Evolutionary conservation across 2,113 vertebrate genomes (phyloP), one percentile per base, ranked within the genome.

Genomic region (Morone chrysops): DNA sequence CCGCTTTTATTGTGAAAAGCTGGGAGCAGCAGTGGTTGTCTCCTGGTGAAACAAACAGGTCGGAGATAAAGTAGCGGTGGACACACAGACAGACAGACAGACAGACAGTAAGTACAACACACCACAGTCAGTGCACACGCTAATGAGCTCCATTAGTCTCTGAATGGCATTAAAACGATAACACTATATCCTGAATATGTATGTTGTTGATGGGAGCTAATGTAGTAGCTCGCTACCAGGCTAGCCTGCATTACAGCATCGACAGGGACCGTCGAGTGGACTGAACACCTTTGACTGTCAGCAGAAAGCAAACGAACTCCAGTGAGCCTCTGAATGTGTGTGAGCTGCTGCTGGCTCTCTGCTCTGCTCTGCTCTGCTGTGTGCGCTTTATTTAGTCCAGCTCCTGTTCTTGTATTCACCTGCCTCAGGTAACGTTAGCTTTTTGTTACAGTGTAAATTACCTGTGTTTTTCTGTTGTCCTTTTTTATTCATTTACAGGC

Each of bases 71-170:
- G 12, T 11, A 9, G 2, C 25, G 8, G 16, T 20, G 47, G 0
- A 60, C 54, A n/a, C 6, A n/a, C n/a, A n/a, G n/a, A n/a, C n/a
- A n/a, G n/a, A 1, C 22, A 51, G 18, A 11, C 31, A 4, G 31
- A 31, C 31, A 3, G 31, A 31, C 31, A 31, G 47, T 63, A 54
- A 54, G 60, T 54, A 43, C 14, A 65, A 8, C 6, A 25, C 40
- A 14, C 2, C 6, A 9, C 1, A 22, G 2, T 6, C 22, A 50
- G 4, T 10, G 18, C 47, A 6, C 20, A 16, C 0, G 13, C 2
- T 5, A 0, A 6, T 17, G 7, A 17, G 72, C 12, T 53, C 43
- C 0, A 5, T 31, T 18, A 31, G 47, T 11, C 5, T 25, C 17
- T 17, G 1, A 48, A 36, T 3, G 3, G 4, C 0, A 16, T n/a